Evolutionary conservation across 2,888 invertebrate genomes (phyloP).

Genomic region (Mechanitis mazaeus): DNA sequence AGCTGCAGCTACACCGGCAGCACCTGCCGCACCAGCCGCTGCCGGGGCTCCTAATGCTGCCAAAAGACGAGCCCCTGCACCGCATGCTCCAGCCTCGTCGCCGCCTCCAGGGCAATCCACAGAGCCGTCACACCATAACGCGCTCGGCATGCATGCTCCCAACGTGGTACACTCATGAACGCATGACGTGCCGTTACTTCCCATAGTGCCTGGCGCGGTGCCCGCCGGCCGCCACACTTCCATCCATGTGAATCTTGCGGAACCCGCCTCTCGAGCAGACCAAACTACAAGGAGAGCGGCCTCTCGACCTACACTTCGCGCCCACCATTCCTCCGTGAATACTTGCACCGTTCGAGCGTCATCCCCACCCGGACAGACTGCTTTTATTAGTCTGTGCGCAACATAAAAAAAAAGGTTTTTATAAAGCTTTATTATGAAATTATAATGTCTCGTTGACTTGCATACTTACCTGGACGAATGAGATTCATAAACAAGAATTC

Average conservation of each 20-base stretch:
- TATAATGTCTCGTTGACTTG: background rate
- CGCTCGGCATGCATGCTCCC: conserved; percentile 85
- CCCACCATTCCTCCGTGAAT: conserved; percentile 87
- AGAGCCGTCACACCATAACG: conserved; percentile 65
- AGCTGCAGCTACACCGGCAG: conserved; percentile 70
- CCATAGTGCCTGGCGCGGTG: conserved; percentile 50
- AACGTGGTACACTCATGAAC: conserved; percentile 79
- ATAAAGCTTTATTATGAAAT: background rate
- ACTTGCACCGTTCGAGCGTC: conserved; percentile 83
- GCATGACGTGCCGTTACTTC: conserved; percentile 54
- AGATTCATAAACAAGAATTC: conserved; percentile 88
- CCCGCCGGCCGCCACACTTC: conserved; percentile 81
- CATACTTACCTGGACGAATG: conserved; percentile 69
- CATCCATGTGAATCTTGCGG: conserved; percentile 87
- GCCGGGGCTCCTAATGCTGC: conserved; percentile 81
- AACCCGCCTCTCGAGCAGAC: conserved; percentile 88
- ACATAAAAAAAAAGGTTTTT: too few species aligned
- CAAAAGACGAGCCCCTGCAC: conserved; percentile 54
- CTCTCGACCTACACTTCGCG: conserved; percentile 58
- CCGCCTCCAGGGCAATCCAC: conserved; percentile 82
- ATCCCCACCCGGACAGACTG: conserved; percentile 85
- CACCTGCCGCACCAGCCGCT: conserved; percentile 56
- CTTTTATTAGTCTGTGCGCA: conserved; percentile 69
- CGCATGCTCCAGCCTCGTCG: conserved; percentile 77
- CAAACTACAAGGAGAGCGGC: conserved; percentile 88